These are phyloP conservation scores for Leptatherina wallacei DNA, from an alignment of 2,797 vertebrate genomes.

Conservation along the genomic window DNA sequence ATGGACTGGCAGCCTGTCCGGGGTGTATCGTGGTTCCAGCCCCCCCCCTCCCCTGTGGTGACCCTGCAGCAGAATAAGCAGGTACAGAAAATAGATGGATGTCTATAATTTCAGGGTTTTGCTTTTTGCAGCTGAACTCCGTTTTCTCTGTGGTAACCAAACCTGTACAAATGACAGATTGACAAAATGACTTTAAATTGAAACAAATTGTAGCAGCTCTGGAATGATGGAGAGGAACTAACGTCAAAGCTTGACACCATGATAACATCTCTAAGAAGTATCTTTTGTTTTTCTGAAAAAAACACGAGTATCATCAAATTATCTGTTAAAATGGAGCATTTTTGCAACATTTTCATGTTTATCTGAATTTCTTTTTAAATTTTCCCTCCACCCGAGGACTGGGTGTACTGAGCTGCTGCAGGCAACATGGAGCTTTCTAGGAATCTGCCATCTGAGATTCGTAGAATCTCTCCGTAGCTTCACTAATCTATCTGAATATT, in stretches of 20 bases:
- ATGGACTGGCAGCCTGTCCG: too few relatives aligned
- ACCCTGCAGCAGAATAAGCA: too few relatives aligned
- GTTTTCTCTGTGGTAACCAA: not conserved
- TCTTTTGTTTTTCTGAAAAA: not conserved
- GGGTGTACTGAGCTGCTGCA: not conserved
- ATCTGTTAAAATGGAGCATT: not conserved
- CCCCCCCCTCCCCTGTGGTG: too few relatives aligned
- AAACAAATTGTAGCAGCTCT: not conserved
- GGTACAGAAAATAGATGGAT: too few relatives aligned
- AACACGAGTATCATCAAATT: not conserved
- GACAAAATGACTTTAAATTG: not conserved
- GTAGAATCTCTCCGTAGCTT: not conserved
- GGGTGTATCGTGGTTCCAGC: too few relatives aligned
- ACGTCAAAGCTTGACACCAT: constrained; percentile 2
- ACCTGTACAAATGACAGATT: not conserved
- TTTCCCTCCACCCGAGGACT: not conserved
- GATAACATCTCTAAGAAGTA: constrained; percentile 4
- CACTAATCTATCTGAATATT: not conserved
- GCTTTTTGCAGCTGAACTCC: not conserved
- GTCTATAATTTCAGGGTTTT: too few relatives aligned
- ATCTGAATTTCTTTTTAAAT: not conserved
- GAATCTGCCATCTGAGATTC: not conserved
- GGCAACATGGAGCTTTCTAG: not conserved
- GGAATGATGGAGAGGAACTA: not conserved
- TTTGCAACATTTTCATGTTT: not conserved